Conservation (phyloP, 2,888 invertebrate genomes). For the Lasioglossum figueresi region DNA sequence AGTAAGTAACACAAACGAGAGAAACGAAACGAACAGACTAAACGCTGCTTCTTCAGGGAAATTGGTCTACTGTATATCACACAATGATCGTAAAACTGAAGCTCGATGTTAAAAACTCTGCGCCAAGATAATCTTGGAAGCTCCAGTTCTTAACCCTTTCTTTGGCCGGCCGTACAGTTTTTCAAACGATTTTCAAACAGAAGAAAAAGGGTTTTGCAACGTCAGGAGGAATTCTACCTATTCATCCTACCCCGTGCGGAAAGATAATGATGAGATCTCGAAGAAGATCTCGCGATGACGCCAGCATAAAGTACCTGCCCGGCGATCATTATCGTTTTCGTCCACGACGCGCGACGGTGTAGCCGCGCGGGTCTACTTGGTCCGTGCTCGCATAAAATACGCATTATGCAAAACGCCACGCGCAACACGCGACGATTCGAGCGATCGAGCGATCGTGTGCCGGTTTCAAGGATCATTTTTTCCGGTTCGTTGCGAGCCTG, state of each 20-base stretch:
- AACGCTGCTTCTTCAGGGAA: not conserved
- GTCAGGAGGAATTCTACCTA: constrained; percentile 11
- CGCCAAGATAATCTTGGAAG: not conserved
- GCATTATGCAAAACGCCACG: constrained; percentile 48
- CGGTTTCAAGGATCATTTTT: constrained; percentile 30
- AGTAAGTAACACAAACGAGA: not conserved
- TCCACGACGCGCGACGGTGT: not conserved
- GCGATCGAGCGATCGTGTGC: constrained; percentile 28
- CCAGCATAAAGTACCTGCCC: not conserved
- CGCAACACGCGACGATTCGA: constrained; percentile 40
- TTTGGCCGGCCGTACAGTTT: not conserved
- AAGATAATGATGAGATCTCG: constrained; percentile 17
- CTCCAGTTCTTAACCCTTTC: not conserved
- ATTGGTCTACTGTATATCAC: not conserved
- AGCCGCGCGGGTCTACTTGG: constrained; percentile 11
- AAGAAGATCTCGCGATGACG: constrained; percentile 18
- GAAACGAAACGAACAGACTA: not conserved
- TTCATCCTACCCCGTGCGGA: not conserved
- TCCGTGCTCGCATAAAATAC: constrained; percentile 40
- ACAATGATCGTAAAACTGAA: not conserved
- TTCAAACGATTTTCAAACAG: constrained; percentile 8
- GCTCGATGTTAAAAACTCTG: not conserved
- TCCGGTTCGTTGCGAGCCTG: constrained; percentile 52
- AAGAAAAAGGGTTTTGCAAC: constrained; percentile 7
- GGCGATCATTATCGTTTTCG: constrained; percentile 30